phyloP scores from a whole-genome alignment of 2,113 vertebrate genomes.

The Mormyrus lacerda region DNA sequence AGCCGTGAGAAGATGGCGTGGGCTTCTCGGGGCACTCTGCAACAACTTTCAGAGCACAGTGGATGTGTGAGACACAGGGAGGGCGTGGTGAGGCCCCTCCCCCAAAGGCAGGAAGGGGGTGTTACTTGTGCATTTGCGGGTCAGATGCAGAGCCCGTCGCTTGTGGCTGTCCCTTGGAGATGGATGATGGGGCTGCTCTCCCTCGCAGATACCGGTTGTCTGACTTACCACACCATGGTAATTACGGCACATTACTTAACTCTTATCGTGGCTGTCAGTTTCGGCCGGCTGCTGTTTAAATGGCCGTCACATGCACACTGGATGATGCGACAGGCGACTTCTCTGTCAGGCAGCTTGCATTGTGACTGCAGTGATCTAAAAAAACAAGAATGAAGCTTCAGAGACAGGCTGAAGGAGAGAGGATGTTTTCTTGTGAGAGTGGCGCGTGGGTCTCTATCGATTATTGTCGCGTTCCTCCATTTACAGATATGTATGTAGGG shows the following conservation, averaged over 20 bases:
- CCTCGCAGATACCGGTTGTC: conserved; percentile 60
- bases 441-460: background rate
- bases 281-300: conserved; percentile 29
- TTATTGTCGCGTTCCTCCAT: background rate
- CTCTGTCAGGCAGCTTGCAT: background rate
- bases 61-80: no score
- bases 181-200: background rate
- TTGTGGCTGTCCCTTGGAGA: background rate
- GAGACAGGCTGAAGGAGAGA: background rate
- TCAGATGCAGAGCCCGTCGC: background rate
- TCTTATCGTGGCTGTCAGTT: conserved; percentile 51
- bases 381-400: background rate
- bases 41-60: background rate
- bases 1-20: background rate
- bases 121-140: background rate
- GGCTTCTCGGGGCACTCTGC: background rate
- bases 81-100: background rate
- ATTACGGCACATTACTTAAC: conserved; percentile 65
- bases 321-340: background rate
- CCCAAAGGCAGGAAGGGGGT: background rate
- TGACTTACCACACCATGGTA: conserved; percentile 55
- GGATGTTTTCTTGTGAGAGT: background rate
- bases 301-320: background rate
- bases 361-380: background rate
- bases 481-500: background rate